phyloP scores from a whole-genome alignment of 30 jellyfish, hydroid and myxozoan species.

The Clytia hemisphaerica region DNA sequence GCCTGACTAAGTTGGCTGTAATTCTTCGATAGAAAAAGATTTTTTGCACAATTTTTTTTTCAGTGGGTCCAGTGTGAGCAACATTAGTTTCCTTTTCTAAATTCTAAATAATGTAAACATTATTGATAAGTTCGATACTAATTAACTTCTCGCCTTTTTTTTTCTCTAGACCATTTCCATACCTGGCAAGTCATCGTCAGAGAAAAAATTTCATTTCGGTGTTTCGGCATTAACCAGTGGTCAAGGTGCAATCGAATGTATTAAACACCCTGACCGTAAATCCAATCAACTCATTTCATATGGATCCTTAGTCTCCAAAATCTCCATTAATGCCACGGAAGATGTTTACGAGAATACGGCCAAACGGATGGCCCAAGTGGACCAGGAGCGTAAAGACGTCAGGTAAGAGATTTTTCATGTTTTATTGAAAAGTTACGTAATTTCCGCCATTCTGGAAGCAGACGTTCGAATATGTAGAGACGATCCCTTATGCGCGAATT shows the following conservation, averaged over 20 bases:
- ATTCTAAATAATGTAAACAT: too few relatives aligned
- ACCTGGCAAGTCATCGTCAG: conserved; percentile 87
- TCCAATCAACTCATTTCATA: conserved; percentile 38
- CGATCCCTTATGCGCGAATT: too few relatives aligned
- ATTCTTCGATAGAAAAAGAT: too few relatives aligned
- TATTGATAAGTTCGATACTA: too few relatives aligned
- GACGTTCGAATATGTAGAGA: too few relatives aligned
- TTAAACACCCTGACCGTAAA: conserved; percentile 47
- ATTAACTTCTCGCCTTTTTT: neutral
- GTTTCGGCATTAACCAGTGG: conserved; percentile 44
- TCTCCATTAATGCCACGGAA: conserved; percentile 83
- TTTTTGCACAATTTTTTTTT: too few relatives aligned
- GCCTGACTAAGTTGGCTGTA: too few relatives aligned
- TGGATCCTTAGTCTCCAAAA: conserved; percentile 51
- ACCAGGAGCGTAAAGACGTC: conserved; percentile 88
- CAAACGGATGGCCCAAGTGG: conserved; percentile 94
- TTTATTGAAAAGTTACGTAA: too few relatives aligned
- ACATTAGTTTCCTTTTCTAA: too few relatives aligned
- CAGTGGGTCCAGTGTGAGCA: too few relatives aligned
- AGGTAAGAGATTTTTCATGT: conserved; percentile 31
- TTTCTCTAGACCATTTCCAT: conserved; percentile 45
- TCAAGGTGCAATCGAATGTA: conserved; percentile 81
- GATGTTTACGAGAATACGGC: conserved; percentile 90
- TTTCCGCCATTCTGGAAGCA: too few relatives aligned
- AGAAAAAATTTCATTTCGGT: conserved; percentile 71